Conservation (phyloP, 2,888 invertebrate genomes). For the Anorthoa munda region DNA sequence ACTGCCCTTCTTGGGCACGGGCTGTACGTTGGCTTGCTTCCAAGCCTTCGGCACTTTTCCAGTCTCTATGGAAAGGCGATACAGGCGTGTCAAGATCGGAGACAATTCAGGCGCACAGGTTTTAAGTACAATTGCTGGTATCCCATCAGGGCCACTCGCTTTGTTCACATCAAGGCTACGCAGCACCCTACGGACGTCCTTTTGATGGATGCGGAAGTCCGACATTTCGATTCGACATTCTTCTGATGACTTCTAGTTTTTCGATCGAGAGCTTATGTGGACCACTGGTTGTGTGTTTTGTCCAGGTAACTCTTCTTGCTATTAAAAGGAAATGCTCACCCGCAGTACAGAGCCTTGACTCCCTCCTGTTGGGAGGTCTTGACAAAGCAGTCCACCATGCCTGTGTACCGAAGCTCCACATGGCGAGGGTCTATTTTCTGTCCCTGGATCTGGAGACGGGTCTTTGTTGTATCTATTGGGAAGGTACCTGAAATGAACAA, state of each 20-base stretch:
- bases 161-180: too few relatives aligned
- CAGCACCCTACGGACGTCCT: too few relatives aligned
- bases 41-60: too few relatives aligned
- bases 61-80: too few relatives aligned
- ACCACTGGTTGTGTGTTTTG: neutral
- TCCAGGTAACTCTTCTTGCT: neutral
- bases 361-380: conserved; percentile 97
- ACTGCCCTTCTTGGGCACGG: too few relatives aligned
- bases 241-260: neutral
- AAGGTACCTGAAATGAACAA: conserved; percentile 94
- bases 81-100: too few relatives aligned
- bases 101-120: too few relatives aligned
- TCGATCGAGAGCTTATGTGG: neutral
- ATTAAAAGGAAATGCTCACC: conserved; percentile 74
- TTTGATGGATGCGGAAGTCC: too few relatives aligned
- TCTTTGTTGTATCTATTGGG: conserved; percentile 99
- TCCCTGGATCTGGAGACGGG: conserved; percentile 98
- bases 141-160: too few relatives aligned
- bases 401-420: conserved; percentile 95
- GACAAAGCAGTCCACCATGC: conserved; percentile 97
- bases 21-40: too few relatives aligned
- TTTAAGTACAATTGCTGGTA: too few relatives aligned
- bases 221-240: too few relatives aligned
- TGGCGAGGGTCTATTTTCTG: conserved; percentile 95
- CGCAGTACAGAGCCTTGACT: conserved; percentile 94